Evolutionary conservation across 53 echinoderm and acorn worm genomes (phyloP).

Genomic region (Patiria pectinifera): DNA sequence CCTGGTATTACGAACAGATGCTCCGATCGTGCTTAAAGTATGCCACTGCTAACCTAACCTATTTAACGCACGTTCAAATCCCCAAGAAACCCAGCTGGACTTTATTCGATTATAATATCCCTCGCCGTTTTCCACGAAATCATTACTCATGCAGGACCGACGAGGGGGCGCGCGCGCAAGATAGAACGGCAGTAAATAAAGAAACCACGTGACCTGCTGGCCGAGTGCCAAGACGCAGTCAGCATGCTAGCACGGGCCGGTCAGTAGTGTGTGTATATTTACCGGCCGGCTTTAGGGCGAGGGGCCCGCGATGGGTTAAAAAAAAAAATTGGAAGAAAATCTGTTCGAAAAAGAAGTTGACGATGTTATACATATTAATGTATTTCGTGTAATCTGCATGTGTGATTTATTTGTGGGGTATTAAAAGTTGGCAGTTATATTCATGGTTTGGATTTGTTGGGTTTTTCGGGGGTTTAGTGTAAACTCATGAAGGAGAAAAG

Average conservation of each 20-base stretch:
- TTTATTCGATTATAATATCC: not conserved
- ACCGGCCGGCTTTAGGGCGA: not conserved
- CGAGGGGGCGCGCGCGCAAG: slow-evolving; percentile 15
- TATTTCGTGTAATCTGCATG: no score
- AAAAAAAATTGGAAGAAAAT: not conserved
- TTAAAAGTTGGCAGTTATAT: not conserved
- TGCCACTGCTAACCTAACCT: not conserved
- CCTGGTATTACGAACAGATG: not conserved
- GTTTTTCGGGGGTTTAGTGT: not conserved
- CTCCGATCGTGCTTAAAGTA: not conserved
- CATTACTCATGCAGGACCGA: slow-evolving; percentile 15
- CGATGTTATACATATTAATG: not conserved
- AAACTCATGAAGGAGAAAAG: no score
- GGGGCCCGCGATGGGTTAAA: not conserved
- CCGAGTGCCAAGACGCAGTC: slow-evolving; percentile 11
- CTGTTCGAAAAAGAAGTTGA: not conserved
- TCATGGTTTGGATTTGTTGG: not conserved
- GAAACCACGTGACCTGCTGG: slow-evolving; percentile 41
- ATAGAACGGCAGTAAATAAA: slow-evolving; percentile 56
- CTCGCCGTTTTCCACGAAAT: slow-evolving; percentile 14
- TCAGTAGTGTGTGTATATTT: no score
- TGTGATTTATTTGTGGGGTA: not conserved
- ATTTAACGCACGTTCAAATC: not conserved
- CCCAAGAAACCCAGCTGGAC: not conserved
- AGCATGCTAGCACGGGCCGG: not conserved